Conservation (phyloP, 2,113 vertebrate genomes). For the Acanthochromis polyacanthus region DNA sequence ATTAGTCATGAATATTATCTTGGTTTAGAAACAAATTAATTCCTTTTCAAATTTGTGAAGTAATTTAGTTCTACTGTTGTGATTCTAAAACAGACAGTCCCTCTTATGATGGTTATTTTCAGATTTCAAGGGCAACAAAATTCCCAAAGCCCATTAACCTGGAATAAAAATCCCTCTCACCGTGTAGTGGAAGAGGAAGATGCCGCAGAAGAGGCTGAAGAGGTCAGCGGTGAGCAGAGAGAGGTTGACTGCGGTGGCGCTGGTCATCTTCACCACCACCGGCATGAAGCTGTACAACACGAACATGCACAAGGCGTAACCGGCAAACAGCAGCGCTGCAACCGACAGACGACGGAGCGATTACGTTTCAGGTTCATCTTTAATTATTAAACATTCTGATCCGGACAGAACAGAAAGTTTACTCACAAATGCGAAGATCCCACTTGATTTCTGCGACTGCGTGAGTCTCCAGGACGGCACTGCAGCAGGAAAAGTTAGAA, state of each 20-base stretch:
- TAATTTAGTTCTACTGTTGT: too few relatives aligned
- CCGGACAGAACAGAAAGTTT: neutral
- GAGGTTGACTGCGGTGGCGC: conserved; percentile 94
- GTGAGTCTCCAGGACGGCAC: conserved; percentile 87
- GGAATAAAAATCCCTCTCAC: conserved; percentile 75
- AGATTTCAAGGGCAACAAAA: too few relatives aligned
- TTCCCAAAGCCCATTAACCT: too few relatives aligned
- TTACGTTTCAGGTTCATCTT: neutral
- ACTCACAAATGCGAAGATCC: conserved; percentile 89
- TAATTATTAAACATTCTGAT: neutral
- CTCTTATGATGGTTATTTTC: too few relatives aligned
- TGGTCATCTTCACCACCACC: conserved; percentile 90
- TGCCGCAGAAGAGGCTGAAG: conserved; percentile 95
- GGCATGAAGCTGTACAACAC: conserved; percentile 96
- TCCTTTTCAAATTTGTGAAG: too few relatives aligned
- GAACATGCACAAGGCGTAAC: conserved; percentile 93
- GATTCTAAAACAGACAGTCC: too few relatives aligned
- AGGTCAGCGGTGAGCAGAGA: conserved; percentile 95
- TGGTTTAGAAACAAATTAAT: too few relatives aligned
- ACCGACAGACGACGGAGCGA: accelerated
- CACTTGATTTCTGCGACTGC: conserved; percentile 85
- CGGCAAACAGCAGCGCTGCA: conserved; percentile 87
- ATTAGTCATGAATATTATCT: too few relatives aligned
- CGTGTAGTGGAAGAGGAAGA: conserved; percentile 91
- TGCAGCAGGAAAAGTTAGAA: conserved; percentile 61